Base-by-base conservation (phyloP, 2,113 vertebrate genomes). In the Pachycephala philippinensis region DNA sequence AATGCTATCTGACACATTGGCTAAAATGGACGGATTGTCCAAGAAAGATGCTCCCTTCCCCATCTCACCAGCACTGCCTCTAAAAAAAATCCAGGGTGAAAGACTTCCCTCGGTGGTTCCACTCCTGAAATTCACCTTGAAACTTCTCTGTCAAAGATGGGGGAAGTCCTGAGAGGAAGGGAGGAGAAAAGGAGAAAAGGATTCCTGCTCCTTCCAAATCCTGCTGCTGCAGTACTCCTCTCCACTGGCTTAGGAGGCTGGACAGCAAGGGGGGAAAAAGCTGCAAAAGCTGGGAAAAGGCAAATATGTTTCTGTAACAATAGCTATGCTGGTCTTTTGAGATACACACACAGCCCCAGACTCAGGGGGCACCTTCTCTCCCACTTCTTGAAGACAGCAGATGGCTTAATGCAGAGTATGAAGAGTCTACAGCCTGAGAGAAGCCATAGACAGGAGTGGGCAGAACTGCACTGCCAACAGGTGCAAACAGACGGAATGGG, bases 1-100 rank as follows among this genome's bases (percentile, higher is more conserved):
- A 93, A 91, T 65, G 74, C 72, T 59, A 39, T 60, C 50, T 44
- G 65, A 94, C 59, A 85, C 12, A 6, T 5, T 39, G 49, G 52
- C 69, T 78, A 68, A 92, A 89, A 92, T 54, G 92, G 95, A 96
- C 53, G 20, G 80, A 84, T 47, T 49, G 81, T 60, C 86, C 2
- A 0, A 93, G 65, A 91, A 96, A 93, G 72, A 94, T 75, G 76
- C 65, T 85, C 64, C 79, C 71, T 74, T 90, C 79, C 60, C 84
- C 88, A 52, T 70, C 72, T 95, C 76, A 84, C 56, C 49, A 59
- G 71, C 54, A 71, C 63, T 79, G 77, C 84, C 64, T 92, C 69
- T 49, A 28, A 72, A 95, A 49, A 42, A 71, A 14, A 63, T 47
- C 45, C 57, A 66, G 13, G 42, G n/a, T 40, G 53, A 65, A 81